Base-by-base conservation (phyloP, 2,797 vertebrate species). In the Notolepis coatsorum region DNA sequence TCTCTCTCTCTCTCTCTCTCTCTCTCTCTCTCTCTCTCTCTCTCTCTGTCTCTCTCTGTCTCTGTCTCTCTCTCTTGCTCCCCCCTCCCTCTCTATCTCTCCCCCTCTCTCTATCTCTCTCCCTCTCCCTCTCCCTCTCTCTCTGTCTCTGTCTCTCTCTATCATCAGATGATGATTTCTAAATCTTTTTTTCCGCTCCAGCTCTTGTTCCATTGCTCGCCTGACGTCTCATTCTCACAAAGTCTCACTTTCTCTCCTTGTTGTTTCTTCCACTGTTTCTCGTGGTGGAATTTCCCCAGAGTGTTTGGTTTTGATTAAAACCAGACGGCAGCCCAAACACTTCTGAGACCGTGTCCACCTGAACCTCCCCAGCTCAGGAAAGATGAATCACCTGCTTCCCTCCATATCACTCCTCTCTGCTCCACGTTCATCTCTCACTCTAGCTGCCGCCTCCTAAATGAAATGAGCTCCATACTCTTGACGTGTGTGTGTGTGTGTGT, bases 271-370 rank as follows among this genome's bases (percentile, higher is more conserved):
- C 57, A 17, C 80, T 80, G 79, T 83, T 65, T 69, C 68, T 89
- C 87, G 86, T 82, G 49, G 74, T 75, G 85, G 84, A 89, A 73
- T 86, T 84, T 80, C 77, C 80, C 71, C 60, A 63, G 27, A 41
- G 79, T 83, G 83, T 75, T 56, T 41, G 50, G 50, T 85, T 90
- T 74, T 89, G 91, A 92, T 91, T 91, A 87, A 91, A 88, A 76
- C 8, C 68, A 72, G 78, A 81, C 65, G 31, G n/a, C 60, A 66
- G 42, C 23, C 65, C 82, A n/a, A n/a, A 82, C 73, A 80, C 87
- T 84, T 75, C 76, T 80, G 80, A 80, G 80, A 61, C 73, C 66
- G 71, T 65, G 63, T 67, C 69, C 72, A 60, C 60, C 81, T 64
- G 71, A 71, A 68, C 69, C 30, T 59, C 45, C 42, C 54, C 13